These are phyloP conservation scores for Drosophila austrosaltans DNA, from an alignment of 2,888 invertebrate genomes.

Conservation along the genomic window DNA sequence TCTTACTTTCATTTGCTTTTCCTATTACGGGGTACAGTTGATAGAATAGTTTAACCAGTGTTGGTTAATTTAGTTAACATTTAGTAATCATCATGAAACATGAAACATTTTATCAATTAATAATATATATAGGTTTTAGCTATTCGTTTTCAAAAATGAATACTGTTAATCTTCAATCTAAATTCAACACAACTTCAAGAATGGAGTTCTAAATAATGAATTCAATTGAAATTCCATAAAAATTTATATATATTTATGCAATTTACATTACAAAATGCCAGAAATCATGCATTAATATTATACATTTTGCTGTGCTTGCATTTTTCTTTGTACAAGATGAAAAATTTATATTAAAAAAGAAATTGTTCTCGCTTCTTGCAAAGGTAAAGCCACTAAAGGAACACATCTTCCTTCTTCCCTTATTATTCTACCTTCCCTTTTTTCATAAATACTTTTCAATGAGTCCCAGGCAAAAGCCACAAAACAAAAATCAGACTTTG, in stretches of 20 bases:
- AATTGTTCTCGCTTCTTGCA: conserved; percentile 1
- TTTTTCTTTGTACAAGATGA: neutral
- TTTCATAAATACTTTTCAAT: conserved; percentile 12
- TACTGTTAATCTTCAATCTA: too few species aligned
- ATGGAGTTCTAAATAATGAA: too few species aligned
- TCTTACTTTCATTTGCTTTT: neutral
- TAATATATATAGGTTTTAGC: too few species aligned
- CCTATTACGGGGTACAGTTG: neutral
- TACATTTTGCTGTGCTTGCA: neutral
- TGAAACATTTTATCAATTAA: too few species aligned
- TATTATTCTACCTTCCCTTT: neutral
- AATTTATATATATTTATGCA: too few species aligned
- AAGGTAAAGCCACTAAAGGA: neutral
- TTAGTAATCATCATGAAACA: too few species aligned
- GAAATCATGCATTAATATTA: neutral
- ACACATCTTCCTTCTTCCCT: neutral
- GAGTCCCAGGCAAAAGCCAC: conserved; percentile 36
- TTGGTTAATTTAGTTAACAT: too few species aligned
- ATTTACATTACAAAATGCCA: neutral
- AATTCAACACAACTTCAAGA: too few species aligned
- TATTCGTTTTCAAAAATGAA: too few species aligned
- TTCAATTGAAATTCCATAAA: too few species aligned
- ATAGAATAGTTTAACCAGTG: neutral
- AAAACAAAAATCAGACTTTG: conserved; percentile 30
- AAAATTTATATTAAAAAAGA: neutral